Base-by-base conservation (phyloP, 2,797 vertebrate genomes). In the Knipowitschia caucasica region DNA sequence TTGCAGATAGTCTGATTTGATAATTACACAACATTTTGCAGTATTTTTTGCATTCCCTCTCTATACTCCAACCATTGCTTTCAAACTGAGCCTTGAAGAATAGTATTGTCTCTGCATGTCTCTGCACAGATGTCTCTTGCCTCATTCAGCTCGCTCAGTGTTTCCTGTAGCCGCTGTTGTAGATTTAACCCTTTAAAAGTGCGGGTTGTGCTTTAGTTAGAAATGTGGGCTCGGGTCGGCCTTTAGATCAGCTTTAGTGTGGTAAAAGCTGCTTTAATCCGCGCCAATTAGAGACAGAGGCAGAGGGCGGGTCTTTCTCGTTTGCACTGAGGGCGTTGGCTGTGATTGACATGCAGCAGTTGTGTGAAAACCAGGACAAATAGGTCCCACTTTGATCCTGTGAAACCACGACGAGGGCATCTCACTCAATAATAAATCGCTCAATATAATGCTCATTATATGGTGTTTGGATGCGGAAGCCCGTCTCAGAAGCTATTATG, bases 191-290 rank as follows among this genome's bases (percentile, higher is more conserved):
- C 24, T 36, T 21, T 23, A 26, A 10, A 30, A 25, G 23, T n/a
- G 50, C 27, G 43, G 52, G 38, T 42, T 56, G 52, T 69, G 67
- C 39, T 71, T 73, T 60, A 38, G 50, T 69, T 71, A 20, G 42
- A 63, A 67, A 61, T 61, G 44, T 17, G 31, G 53, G 64, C 67
- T 29, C 62, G 64, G 14, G 56, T 59, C 56, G 50, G 45, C 72
- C 71, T 73, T 65, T 75, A 74, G 71, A 79, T 81, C 74, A 67
- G 67, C 70, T 77, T 57, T 67, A 59, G 65, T 67, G 66, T 68
- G 80, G 79, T 82, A 85, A 83, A 77, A 51, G 76, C 64, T 60
- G 55, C 64, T 82, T 72, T 77, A 78, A 82, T 75, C 77, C 47
- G 17, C 77, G 79, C 79, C 79, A 84, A 82, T 86, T 83, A 86